These are phyloP conservation scores for Enteromius afrohamiltoni DNA, from an alignment of 2,797 vertebrate genomes.

Conservation along the genomic window DNA sequence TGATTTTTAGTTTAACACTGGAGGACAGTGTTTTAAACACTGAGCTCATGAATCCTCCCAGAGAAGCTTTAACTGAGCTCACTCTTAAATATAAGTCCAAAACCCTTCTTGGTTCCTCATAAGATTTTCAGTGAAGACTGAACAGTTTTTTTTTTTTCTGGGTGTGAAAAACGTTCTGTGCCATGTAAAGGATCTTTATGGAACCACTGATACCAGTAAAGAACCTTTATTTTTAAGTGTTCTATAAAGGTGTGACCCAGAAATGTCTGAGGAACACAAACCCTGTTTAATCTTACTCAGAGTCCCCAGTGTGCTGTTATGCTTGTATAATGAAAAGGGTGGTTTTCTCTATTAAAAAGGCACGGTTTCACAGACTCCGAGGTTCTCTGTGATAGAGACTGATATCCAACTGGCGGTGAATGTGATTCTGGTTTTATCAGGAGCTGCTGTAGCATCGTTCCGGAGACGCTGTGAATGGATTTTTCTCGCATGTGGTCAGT, in stretches of 20 bases:
- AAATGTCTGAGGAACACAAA: constrained; percentile 2
- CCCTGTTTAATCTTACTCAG: not conserved
- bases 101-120: not conserved
- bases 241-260: constrained; percentile 8
- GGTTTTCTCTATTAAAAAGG: constrained; percentile 15
- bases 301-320: constrained; percentile 2
- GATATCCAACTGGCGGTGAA: not conserved
- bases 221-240: constrained; percentile 8
- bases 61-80: not conserved
- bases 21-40: not conserved
- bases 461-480: constrained; percentile 20
- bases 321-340: not conserved
- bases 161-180: not conserved
- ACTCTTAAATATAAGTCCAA: not conserved
- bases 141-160: not conserved
- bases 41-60: not conserved
- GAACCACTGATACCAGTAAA: not conserved
- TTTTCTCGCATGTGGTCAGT: constrained; percentile 11
- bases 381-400: not conserved
- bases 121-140: not conserved
- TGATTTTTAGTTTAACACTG: no score
- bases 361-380: not conserved
- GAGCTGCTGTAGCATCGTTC: not conserved
- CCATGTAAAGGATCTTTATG: not conserved
- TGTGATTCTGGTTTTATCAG: not conserved